Conservation (phyloP, 2,113 vertebrate species). For the Oenanthe melanoleuca region DNA sequence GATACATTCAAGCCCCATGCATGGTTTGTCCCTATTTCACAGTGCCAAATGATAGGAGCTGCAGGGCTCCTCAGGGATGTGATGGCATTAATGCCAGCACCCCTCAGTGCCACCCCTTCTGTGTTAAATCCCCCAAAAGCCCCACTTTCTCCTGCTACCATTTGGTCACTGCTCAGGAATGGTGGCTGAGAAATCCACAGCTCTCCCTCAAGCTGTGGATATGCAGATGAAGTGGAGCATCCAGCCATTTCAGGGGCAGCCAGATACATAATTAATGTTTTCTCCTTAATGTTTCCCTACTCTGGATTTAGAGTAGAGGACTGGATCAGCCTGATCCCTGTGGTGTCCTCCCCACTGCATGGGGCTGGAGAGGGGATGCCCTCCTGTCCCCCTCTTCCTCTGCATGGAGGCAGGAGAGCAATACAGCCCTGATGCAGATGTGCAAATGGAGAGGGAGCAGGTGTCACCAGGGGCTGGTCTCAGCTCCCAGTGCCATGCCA, state of each 20-base stretch:
- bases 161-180: neutral
- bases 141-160: neutral
- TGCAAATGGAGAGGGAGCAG: neutral
- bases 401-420: neutral
- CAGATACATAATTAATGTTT: neutral
- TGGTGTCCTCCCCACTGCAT: neutral
- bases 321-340: neutral
- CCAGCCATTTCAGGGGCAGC: neutral
- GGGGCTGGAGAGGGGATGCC: neutral
- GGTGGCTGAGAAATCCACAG: neutral
- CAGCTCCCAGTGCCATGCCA: rapidly evolving
- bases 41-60: neutral
- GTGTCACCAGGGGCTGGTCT: neutral
- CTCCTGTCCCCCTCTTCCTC: neutral
- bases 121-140: neutral
- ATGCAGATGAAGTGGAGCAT: neutral
- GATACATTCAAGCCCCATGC: neutral
- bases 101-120: neutral
- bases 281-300: neutral
- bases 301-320: neutral
- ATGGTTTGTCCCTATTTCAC: neutral
- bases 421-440: neutral
- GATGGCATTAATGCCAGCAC: neutral
- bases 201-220: neutral
- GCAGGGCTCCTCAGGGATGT: neutral